Evolutionary conservation across 2,113 vertebrate species (phyloP).

Genomic region (Ia io): DNA sequence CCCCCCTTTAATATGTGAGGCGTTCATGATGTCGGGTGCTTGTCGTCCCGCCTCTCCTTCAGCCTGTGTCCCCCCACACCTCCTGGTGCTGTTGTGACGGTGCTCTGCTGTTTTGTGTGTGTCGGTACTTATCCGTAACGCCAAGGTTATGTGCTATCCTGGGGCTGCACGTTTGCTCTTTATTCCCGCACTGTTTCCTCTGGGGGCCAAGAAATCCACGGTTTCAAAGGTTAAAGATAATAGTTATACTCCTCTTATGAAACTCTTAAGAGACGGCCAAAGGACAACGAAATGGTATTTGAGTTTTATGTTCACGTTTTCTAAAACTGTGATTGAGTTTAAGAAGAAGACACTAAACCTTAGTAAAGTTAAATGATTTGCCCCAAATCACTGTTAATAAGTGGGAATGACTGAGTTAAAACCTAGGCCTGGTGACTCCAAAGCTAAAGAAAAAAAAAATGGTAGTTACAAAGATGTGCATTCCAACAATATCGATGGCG

Average conservation of each 20-base stretch:
- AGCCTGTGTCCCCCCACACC: background rate
- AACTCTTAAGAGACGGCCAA: background rate
- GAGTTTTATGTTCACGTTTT: conserved; percentile 14
- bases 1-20: background rate
- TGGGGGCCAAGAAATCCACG: background rate
- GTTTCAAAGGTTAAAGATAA: background rate
- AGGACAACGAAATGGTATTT: background rate
- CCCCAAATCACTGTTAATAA: background rate
- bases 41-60: background rate
- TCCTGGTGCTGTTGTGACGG: background rate
- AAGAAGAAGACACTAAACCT: background rate
- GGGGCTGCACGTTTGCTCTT: background rate
- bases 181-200: background rate
- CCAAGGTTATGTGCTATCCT: background rate
- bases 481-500: background rate
- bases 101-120: background rate
- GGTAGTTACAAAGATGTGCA: background rate
- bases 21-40: background rate
- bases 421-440: background rate
- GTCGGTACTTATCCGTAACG: background rate
- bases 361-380: background rate
- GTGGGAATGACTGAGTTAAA: background rate
- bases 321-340: background rate
- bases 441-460: background rate
- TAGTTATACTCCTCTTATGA: background rate